These are phyloP conservation scores for Sitophilus oryzae DNA, from an alignment of 1,140 invertebrate species.

Conservation along the genomic window DNA sequence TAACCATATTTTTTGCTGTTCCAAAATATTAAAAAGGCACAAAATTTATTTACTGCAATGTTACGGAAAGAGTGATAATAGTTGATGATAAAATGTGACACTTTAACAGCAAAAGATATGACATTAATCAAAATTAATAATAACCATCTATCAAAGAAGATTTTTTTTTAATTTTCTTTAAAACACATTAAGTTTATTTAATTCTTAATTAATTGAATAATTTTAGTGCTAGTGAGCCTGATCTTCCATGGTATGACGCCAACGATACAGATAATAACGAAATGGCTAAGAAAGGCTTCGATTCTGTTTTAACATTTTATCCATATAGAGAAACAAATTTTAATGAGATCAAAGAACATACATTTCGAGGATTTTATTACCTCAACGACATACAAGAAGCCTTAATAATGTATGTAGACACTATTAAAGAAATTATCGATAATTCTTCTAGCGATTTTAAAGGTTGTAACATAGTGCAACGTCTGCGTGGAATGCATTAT, in stretches of 20 bases:
- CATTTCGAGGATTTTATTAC: constrained; percentile 30
- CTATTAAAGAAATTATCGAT: constrained; percentile 63
- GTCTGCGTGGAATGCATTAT: constrained; percentile 76
- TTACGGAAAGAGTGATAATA: no score
- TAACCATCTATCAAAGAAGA: no score
- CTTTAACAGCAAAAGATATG: no score
- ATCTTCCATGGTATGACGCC: constrained; percentile 67
- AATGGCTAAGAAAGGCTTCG: constrained; percentile 80
- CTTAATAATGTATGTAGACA: constrained; percentile 85
- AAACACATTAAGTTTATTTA: no score
- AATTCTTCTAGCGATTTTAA: constrained; percentile 49
- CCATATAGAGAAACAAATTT: constrained; percentile 46
- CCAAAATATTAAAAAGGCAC: no score
- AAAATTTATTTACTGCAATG: no score
- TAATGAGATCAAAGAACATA: constrained; percentile 22
- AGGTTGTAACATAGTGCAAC: constrained; percentile 62
- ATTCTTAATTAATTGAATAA: no score
- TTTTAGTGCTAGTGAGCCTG: constrained; percentile 30
- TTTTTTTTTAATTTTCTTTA: no score
- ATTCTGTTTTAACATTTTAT: constrained; percentile 87
- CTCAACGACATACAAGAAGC: constrained; percentile 84
- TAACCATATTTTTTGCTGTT: no score
- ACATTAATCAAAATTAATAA: no score
- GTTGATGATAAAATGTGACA: no score
- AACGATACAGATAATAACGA: constrained; percentile 79